A percentile compares a stretch with the other conserved stretches of the same genome.
phyloP scores from a whole-genome alignment of 2,113 vertebrate genomes.

The Carassius gibelio region DNA sequence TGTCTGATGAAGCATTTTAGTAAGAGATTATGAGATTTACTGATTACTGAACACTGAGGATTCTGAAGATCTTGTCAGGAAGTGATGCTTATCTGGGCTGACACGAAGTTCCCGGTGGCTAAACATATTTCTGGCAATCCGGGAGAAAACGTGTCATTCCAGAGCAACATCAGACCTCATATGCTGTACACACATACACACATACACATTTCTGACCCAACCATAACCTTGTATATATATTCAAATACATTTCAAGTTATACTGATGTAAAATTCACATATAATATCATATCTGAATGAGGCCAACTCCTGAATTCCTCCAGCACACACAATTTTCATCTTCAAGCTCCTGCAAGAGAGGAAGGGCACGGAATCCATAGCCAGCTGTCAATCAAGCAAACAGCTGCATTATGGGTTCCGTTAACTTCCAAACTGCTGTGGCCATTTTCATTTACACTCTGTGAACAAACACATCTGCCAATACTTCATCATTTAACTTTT shows the following conservation, averaged over 20 bases:
- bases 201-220: neutral
- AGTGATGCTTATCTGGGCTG: slow-evolving; percentile 85
- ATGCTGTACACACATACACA: neutral
- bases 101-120: slow-evolving; percentile 97
- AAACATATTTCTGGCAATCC: slow-evolving; percentile 82
- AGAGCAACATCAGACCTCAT: slow-evolving; percentile 71
- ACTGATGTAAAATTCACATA: neutral
- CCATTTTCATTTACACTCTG: neutral
- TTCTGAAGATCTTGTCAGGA: slow-evolving; percentile 27
- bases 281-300: neutral
- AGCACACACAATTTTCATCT: neutral
- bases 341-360: slow-evolving; percentile 62
- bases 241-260: neutral
- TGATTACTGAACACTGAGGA: neutral
- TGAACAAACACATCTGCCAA: neutral
- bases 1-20: neutral
- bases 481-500: neutral
- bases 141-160: slow-evolving; percentile 99
- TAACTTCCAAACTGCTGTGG: slow-evolving; percentile 73
- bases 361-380: slow-evolving; percentile 76
- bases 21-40: neutral
- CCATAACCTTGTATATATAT: neutral
- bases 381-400: slow-evolving; percentile 72
- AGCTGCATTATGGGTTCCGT: slow-evolving; percentile 87
- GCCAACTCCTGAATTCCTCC: too few relatives aligned